Evolutionary conservation across 2,888 invertebrate species (phyloP), one percentile per base, ranked within the genome.

Genomic region (Aleiodes testaceus): DNA sequence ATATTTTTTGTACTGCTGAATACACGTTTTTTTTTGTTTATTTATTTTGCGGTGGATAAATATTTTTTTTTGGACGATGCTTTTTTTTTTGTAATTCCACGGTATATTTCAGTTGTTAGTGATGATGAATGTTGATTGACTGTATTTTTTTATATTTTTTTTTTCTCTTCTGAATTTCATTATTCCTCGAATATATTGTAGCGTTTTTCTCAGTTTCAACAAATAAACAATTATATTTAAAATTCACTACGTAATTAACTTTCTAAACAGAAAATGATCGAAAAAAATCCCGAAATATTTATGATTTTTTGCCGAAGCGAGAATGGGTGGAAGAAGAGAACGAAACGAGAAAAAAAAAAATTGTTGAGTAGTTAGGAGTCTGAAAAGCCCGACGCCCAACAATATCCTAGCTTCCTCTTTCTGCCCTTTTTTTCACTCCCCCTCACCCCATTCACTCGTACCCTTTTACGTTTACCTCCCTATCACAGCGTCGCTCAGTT

Each of bases 311-410:
- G 7, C 5, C 16, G 47, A 47, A 9, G 14, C 16, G 16, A 47
- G 16, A 47, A 47, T 47, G 16, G 14, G 22, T 47, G 14, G 69
- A 69, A 18, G 55, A 53, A 53, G 47, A 55, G 30, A 49, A 45
- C 12, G 16, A 66, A 47, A 11, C 50, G 44, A 53, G 18, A 26
- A 30, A 52, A 59, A 69, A 72, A 65, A 68, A 20, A 59, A 71
- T n/a, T 30, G 14, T 44, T 44, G 44, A 53, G 18, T 16, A 36
- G 14, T 52, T 53, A 16, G 26, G 16, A 63, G 30, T 42, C 49
- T 49, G 30, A 30, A 52, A 66, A 66, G 14, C 36, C 50, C 18
- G 26, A 49, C 44, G 12, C 30, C 16, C 45, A 44, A 45, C 63
- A 63, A 45, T 45, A 22, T 45, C 11, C 44, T 12, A 53, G 18